Percentiles rank a stretch among this genome's conserved stretches.
Conservation (phyloP, 2,888 invertebrate genomes). For the Hipparchia semele region DNA sequence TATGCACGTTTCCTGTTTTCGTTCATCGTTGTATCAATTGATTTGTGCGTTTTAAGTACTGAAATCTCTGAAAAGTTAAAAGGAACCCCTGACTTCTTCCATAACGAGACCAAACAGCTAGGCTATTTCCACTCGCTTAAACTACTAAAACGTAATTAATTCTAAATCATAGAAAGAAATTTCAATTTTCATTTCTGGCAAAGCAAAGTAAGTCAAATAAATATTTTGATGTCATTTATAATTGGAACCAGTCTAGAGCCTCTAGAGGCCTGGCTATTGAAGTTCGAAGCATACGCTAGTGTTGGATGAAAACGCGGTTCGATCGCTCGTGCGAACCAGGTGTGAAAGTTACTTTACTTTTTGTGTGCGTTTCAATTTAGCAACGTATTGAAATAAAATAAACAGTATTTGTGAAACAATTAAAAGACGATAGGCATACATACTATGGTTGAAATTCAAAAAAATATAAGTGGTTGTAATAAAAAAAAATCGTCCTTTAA, state of each 20-base stretch:
- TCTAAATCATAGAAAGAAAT: too few species aligned
- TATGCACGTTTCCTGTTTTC: too few species aligned
- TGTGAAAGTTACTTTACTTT: slow-evolving; percentile 22
- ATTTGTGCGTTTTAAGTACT: too few species aligned
- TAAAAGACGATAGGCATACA: too few species aligned
- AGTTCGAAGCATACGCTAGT: slow-evolving; percentile 24
- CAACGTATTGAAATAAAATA: background rate
- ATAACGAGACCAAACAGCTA: too few species aligned
- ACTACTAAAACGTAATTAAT: too few species aligned
- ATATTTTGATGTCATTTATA: slow-evolving; percentile 15
- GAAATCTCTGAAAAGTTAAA: too few species aligned
- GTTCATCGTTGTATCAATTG: too few species aligned
- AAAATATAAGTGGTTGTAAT: background rate
- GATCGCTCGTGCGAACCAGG: slow-evolving; percentile 30
- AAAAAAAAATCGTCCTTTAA: background rate
- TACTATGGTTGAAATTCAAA: background rate
- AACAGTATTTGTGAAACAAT: background rate
- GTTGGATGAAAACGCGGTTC: slow-evolving; percentile 29
- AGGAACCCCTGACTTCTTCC: too few species aligned
- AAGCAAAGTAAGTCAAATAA: background rate
- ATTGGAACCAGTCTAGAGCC: slow-evolving; percentile 22
- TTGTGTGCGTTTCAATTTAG: background rate
- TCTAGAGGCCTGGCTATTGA: slow-evolving; percentile 21
- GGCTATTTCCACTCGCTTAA: too few species aligned
- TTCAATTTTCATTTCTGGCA: too few species aligned